These are phyloP conservation scores for Hylomyscus alleni DNA, from an alignment of 2,797 vertebrate species.

Conservation along the genomic window DNA sequence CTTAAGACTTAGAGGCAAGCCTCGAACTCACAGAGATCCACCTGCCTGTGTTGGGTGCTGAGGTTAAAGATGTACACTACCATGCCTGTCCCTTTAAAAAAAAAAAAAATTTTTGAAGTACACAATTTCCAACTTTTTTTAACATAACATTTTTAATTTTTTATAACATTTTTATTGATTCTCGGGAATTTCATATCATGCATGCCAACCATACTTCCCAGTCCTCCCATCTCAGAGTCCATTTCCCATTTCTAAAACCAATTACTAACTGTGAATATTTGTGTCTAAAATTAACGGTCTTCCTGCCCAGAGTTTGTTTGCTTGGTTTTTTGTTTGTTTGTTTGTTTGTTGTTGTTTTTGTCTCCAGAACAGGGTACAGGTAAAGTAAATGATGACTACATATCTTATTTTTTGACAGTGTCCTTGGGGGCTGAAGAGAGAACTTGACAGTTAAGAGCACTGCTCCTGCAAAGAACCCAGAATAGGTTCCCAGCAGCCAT, in stretches of 20 bases:
- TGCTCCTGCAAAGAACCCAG: neutral
- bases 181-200: neutral
- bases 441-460: neutral
- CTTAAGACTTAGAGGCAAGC: neutral
- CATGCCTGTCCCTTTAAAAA: no score
- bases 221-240: neutral
- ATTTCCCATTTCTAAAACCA: slow-evolving; percentile 46
- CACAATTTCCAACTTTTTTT: neutral
- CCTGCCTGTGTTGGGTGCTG: neutral
- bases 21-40: no score
- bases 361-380: neutral
- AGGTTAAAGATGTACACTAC: neutral
- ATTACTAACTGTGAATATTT: slow-evolving; percentile 21
- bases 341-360: no score
- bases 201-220: neutral
- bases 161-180: neutral
- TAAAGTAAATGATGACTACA: neutral
- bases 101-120: neutral
- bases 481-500: neutral
- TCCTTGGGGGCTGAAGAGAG: neutral
- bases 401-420: neutral
- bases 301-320: neutral
- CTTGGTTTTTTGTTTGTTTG: neutral
- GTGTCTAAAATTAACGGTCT: slow-evolving; percentile 24
- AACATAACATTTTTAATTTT: neutral